Conservation (phyloP, 2,888 invertebrate species). For the Cancer borealis region DNA sequence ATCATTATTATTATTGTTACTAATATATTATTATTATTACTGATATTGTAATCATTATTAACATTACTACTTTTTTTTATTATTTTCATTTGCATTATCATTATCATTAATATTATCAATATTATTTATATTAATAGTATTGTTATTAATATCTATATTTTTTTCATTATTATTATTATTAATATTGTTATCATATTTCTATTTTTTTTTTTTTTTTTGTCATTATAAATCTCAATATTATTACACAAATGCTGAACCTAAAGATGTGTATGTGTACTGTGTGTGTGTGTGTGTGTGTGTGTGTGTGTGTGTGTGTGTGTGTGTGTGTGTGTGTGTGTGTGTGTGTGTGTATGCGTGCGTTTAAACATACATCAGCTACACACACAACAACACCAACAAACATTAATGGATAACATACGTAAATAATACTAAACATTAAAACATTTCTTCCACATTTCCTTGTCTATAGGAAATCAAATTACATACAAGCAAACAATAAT, state of each 20-base stretch:
- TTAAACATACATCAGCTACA: not conserved
- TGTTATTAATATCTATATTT: not conserved
- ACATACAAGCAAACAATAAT: not conserved
- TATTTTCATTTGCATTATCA: not conserved
- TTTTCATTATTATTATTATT: not conserved
- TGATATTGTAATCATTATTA: not conserved
- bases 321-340: slow-evolving; percentile 42
- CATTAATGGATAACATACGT: not conserved
- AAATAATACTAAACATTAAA: too few species aligned
- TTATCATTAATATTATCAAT: not conserved
- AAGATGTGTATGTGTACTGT: not conserved
- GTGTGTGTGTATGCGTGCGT: slow-evolving; percentile 33
- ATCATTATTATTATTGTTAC: not conserved
- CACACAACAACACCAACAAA: not conserved
- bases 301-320: slow-evolving; percentile 41
- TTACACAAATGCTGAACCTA: not conserved
- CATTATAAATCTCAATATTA: not conserved
- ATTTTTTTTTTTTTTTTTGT: not conserved
- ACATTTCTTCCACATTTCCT: too few species aligned
- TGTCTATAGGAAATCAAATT: too few species aligned
- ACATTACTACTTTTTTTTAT: not conserved
- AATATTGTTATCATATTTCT: not conserved
- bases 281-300: not conserved
- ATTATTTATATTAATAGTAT: not conserved
- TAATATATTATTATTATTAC: too few species aligned